Evolutionary conservation across 2,797 vertebrate species (phyloP).

Genomic region (Hippoglossus hippoglossus): DNA sequence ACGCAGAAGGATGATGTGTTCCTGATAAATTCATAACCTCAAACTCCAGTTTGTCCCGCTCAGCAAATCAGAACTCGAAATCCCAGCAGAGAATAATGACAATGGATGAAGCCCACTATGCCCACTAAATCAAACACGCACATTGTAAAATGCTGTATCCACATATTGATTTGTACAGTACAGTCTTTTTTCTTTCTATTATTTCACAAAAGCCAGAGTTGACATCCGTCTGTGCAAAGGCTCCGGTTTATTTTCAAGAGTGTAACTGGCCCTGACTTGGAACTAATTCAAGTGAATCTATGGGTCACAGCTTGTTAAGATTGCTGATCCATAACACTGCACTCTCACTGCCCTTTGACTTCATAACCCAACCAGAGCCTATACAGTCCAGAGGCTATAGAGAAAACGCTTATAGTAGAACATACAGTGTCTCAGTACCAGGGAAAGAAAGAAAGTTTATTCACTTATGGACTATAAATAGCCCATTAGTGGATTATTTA

Average conservation of each 20-base stretch:
- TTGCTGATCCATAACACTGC: conserved; percentile 54
- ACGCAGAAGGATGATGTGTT: conserved; percentile 22
- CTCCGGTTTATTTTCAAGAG: conserved; percentile 54
- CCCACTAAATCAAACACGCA: conserved; percentile 35
- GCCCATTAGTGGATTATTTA: not conserved
- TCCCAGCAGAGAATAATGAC: conserved; percentile 32
- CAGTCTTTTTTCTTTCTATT: not conserved
- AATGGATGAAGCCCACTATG: conserved; percentile 24
- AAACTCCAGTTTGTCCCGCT: conserved; percentile 10
- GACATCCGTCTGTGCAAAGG: conserved; percentile 13
- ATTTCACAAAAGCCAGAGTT: not conserved
- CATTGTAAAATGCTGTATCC: conserved; percentile 23
- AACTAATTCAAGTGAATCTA: conserved; percentile 62
- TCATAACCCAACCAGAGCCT: conserved; percentile 6
- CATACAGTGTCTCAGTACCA: too few species aligned
- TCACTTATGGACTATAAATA: too few species aligned
- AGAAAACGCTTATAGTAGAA: not conserved
- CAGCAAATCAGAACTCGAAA: conserved; percentile 52
- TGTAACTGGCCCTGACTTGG: conserved; percentile 48
- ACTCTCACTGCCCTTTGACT: conserved; percentile 47
- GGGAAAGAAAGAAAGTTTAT: too few species aligned
- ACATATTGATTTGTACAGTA: not conserved
- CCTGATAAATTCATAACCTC: conserved; percentile 26
- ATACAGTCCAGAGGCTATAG: not conserved
- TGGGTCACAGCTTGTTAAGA: conserved; percentile 56